phyloP scores from a whole-genome alignment of 2,888 invertebrate species.

The Prosopocoilus inquinatus region DNA sequence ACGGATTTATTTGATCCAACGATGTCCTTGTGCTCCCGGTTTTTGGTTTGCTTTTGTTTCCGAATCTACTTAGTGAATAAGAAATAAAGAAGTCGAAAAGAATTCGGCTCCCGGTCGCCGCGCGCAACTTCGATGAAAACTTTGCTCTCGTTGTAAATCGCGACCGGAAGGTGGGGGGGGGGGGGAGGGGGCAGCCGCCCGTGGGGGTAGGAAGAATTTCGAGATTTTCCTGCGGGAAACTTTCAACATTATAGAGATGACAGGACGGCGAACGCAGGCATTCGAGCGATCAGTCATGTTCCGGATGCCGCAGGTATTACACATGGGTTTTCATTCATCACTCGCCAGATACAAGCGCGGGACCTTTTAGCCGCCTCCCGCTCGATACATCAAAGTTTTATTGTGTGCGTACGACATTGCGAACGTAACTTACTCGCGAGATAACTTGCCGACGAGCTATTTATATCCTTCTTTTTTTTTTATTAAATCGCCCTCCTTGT shows the following conservation, averaged over 20 bases:
- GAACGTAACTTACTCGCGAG: background rate
- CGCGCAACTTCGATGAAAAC: background rate
- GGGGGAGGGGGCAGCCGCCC: no score
- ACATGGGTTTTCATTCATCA: constrained; percentile 6
- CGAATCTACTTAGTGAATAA: no score
- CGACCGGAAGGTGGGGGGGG: background rate
- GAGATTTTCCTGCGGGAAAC: background rate
- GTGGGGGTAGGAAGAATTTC: background rate
- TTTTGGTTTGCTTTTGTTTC: no score
- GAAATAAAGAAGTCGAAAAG: no score
- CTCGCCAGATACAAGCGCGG: background rate
- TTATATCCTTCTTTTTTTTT: background rate
- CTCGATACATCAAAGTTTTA: constrained; percentile 3
- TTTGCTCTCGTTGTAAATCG: background rate
- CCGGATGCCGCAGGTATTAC: constrained; percentile 3
- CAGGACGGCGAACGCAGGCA: background rate
- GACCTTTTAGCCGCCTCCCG: background rate
- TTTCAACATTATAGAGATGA: constrained; percentile 1
- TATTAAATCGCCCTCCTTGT: background rate
- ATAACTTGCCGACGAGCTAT: background rate
- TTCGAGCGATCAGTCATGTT: constrained; percentile 1
- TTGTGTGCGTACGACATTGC: background rate
- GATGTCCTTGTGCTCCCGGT: no score
- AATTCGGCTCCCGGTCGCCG: background rate
- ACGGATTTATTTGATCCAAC: no score